These are phyloP conservation scores for Arge pagana DNA, from an alignment of 2,888 invertebrate species.

Conservation along the genomic window DNA sequence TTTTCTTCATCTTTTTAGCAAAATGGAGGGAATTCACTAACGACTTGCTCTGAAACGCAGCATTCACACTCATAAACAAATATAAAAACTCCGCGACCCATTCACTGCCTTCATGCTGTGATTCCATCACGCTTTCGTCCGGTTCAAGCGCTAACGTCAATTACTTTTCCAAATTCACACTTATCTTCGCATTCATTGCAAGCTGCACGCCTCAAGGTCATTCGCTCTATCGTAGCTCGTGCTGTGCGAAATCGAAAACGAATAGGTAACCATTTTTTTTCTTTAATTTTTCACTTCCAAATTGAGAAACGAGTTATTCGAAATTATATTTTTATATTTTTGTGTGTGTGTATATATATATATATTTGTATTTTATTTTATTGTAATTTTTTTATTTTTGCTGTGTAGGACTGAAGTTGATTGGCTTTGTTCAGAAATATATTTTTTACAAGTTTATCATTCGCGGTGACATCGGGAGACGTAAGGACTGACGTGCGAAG, in stretches of 20 bases:
- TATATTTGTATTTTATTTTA: conserved; percentile 16
- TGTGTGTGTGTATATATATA: conserved; percentile 20
- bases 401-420: too few species aligned
- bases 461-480: too few species aligned
- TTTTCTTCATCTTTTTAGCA: conserved; percentile 42
- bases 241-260: too few species aligned
- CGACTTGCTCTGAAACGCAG: conserved; percentile 49
- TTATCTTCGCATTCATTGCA: neutral
- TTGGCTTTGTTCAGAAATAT: too few species aligned
- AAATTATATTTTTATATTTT: conserved; percentile 7
- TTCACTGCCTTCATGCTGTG: conserved; percentile 23
- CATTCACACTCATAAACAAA: conserved; percentile 53
- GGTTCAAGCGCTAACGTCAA: too few species aligned
- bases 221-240: too few species aligned
- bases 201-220: neutral
- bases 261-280: conserved; percentile 23
- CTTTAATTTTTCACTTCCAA: conserved; percentile 11
- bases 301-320: conserved; percentile 17
- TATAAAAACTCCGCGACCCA: conserved; percentile 47
- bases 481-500: too few species aligned
- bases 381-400: too few species aligned
- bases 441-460: too few species aligned
- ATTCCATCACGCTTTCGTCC: too few species aligned
- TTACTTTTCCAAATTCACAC: neutral
- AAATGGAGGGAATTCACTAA: conserved; percentile 58